These are phyloP conservation scores for Pseudomyrmex gracilis DNA, from an alignment of 1,140 invertebrate species.

Conservation along the genomic window DNA sequence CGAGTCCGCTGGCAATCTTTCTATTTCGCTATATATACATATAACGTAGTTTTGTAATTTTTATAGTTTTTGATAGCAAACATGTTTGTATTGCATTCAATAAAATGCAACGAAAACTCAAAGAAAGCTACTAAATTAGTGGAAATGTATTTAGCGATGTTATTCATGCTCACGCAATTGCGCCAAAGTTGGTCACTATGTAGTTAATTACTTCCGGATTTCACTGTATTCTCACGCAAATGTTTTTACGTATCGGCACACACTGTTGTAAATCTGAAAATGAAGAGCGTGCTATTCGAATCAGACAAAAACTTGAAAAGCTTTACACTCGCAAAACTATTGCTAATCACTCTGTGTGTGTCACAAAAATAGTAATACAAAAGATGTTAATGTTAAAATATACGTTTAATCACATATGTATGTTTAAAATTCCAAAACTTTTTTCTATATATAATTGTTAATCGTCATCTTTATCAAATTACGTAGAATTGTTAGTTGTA, in stretches of 20 bases:
- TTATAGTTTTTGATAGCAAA: too few relatives aligned
- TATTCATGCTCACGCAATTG: conserved; percentile 30
- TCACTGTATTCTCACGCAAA: conserved; percentile 59
- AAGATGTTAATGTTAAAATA: too few relatives aligned
- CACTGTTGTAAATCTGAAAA: conserved; percentile 26
- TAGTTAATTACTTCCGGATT: conserved; percentile 54
- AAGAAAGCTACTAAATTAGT: conserved; percentile 14
- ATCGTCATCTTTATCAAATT: too few relatives aligned
- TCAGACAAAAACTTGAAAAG: conserved; percentile 10
- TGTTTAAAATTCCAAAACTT: too few relatives aligned
- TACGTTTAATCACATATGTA: too few relatives aligned
- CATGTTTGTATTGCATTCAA: not conserved
- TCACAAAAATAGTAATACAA: too few relatives aligned
- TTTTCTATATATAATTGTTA: too few relatives aligned
- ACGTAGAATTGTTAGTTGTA: conserved; percentile 9
- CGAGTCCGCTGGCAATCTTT: too few relatives aligned
- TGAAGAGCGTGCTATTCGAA: not conserved
- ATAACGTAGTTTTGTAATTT: too few relatives aligned
- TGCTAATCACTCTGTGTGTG: too few relatives aligned
- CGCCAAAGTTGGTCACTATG: conserved; percentile 27
- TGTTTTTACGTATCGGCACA: conserved; percentile 13
- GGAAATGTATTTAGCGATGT: conserved; percentile 27
- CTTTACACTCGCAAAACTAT: too few relatives aligned
- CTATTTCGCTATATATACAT: too few relatives aligned
- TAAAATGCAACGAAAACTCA: not conserved